Evolutionary conservation across 2,797 vertebrate genomes (phyloP), one percentile per base, ranked within the genome.

Genomic region (Phalanger gymnotis): DNA sequence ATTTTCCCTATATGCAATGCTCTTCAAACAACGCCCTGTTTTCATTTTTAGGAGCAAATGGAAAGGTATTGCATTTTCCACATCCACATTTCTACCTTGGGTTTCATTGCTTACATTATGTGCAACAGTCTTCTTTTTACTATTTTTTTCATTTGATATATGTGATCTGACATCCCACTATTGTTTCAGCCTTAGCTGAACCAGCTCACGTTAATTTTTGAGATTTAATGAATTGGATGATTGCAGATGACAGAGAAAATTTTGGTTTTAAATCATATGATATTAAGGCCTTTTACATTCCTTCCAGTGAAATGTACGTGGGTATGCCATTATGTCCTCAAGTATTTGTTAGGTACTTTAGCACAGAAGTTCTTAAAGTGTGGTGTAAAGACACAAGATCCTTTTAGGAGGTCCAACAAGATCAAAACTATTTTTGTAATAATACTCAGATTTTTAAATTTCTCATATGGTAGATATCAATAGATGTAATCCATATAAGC

Each of bases 321-420:
- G 93, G 19, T 94, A 53, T 53, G 14, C 61, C 93, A 7, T 40
- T 92, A 93, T 90, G 51, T 90, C 30, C 3, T 57, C 51, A 97
- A 94, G 53, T 91, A 54, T 93, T 95, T 52, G 53, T 25, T 94
- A 96, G 87, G 53, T 96, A 91, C 91, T 53, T 90, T 95, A 95
- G 95, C 73, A 25, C 90, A 81, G 9, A 7, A 22, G 40, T 81
- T 81, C n/a, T 81, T 40, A 47, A 81, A 81, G 19, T 81, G 22
- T 81, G 40, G 22, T 25, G 0, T 81, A 81, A 81, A 47, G n/a
- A 81, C 19, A 40, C 5, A 73, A 73, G 16, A 73, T 5, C n/a
- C 5, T 66, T 66, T n/a, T 19, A 40, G 7, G 66, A 19, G 2
- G 31, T 81, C 19, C 19, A 81, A 73, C 22, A 27, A 47, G 4